A percentile compares a stretch with the other conserved stretches of the same genome.
These are phyloP conservation scores for Drosophila kanapiae DNA, from an alignment of 1,140 invertebrate genomes.

Conservation along the genomic window DNA sequence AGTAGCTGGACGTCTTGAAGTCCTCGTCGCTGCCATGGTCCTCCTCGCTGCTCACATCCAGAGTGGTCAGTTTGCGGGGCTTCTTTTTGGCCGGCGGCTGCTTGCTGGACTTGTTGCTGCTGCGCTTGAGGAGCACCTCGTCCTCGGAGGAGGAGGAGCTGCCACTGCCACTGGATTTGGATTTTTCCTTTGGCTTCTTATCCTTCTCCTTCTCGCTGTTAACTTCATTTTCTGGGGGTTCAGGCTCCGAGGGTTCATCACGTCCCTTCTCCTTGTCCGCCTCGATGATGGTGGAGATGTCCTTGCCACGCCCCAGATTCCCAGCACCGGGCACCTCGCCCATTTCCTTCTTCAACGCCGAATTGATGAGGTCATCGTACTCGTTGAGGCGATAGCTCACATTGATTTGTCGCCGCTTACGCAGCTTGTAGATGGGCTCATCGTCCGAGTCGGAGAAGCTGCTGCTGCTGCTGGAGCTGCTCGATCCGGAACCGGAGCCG, in stretches of 20 bases:
- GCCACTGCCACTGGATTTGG: conserved; percentile 34
- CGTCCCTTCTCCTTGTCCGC: conserved; percentile 89
- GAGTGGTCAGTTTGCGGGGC: conserved; percentile 91
- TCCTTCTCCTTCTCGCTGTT: conserved; percentile 85
- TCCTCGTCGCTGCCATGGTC: conserved; percentile 94
- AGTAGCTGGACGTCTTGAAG: conserved; percentile 89
- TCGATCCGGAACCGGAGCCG: conserved; percentile 16
- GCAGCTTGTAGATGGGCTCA: conserved; percentile 93
- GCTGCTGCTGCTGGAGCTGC: conserved; percentile 76
- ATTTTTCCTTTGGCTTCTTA: conserved; percentile 52
- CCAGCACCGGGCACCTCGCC: conserved; percentile 91
- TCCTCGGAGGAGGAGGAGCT: conserved; percentile 51
- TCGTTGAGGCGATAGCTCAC: conserved; percentile 95
- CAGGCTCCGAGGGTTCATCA: conserved; percentile 81
- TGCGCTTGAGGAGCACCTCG: conserved; percentile 52
- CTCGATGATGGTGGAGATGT: conserved; percentile 95
- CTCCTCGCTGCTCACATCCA: conserved; percentile 93
- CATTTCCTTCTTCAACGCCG: conserved; percentile 93
- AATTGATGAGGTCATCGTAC: conserved; percentile 97
- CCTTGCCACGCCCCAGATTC: conserved; percentile 94
- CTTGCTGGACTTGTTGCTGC: conserved; percentile 54
- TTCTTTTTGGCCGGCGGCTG: conserved; percentile 87
- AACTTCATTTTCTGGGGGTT: background rate
- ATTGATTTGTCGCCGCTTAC: conserved; percentile 90
- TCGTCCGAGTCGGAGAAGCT: conserved; percentile 87